Evolutionary conservation across 2,888 invertebrate species (phyloP), one percentile per base, ranked within the genome.

Genomic region (Ornithoptera priamus): DNA sequence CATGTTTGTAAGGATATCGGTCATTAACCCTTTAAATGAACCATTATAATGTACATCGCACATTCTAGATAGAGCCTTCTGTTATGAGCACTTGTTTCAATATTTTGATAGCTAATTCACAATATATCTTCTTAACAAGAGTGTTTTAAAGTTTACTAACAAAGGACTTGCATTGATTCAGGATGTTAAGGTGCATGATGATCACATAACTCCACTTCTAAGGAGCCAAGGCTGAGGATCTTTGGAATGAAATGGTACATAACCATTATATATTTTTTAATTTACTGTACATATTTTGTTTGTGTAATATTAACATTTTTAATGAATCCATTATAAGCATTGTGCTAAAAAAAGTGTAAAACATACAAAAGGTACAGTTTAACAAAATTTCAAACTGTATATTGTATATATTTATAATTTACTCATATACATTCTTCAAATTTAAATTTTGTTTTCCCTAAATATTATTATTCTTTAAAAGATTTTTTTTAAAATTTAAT

Each of bases 231-330:
- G 81, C 81, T 75, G 88, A 84, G 86, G 87, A 86, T 80, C 86
- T 85, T 88, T 89, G 92, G 90, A 87, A 91, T 90, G 90, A 89
- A 87, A 91, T 92, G 92, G 92, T 92, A 92, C 85, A 84, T 78
- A 79, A 78, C 81, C 80, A 81, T 83, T 81, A 76, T 82, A 76
- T 80, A 78, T 81, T 76, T 75, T 30, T 76, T 73, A 75, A 76
- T 74, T 57, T 57, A 57, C n/a, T 20, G 20, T 57, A 57, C 10
- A 50, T 50, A 50, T 50, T 50, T 50, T 50, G 17, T 50, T 17
- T 50, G 50, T 18, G 0, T 50, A 17, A 12, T 1, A 15, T 50
- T 50, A 50, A 12, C 10, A 15, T 50, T 50, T 2, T 50, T 50
- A 17, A 17, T 50, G 15, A 50, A 17, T 18, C 50, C 2, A 18